Percentiles rank a stretch among this genome's conserved stretches.
Evolutionary conservation across 2,797 vertebrate species (phyloP).

Genomic region (Columba guinea): DNA sequence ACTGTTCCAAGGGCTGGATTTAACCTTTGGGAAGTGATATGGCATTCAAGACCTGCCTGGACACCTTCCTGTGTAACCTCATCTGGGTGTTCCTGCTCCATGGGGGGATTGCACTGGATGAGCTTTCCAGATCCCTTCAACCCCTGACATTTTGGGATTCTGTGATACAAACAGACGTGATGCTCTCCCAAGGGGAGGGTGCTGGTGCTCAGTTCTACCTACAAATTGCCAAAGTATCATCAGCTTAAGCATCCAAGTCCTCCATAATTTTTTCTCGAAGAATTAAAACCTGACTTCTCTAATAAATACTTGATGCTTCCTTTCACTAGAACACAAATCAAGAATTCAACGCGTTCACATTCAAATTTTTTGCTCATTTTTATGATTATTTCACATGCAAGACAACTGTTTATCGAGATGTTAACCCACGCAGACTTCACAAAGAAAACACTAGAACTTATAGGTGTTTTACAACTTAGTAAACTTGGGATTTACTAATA

Average conservation of each 20-base stretch:
- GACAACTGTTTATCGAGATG: not conserved
- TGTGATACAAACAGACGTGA: not conserved
- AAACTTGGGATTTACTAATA: not conserved
- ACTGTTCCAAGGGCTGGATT: slow-evolving; percentile 8
- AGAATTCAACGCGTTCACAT: fast-evolving
- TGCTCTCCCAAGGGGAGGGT: slow-evolving; percentile 5
- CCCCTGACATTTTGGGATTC: not conserved
- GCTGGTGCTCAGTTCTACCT: not conserved
- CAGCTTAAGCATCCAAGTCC: not conserved
- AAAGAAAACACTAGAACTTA: not conserved
- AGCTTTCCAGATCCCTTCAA: no score
- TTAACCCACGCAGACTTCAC: not conserved
- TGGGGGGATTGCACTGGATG: no score
- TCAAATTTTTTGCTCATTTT: not conserved
- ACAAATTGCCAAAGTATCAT: not conserved
- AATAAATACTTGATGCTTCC: not conserved
- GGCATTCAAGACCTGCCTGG: no score
- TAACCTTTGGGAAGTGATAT: not conserved
- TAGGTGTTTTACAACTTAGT: not conserved
- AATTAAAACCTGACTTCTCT: not conserved
- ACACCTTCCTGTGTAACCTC: no score
- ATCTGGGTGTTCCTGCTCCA: no score
- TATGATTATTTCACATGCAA: not conserved
- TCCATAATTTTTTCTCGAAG: not conserved
- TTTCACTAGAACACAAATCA: not conserved